These are phyloP conservation scores for Alloplasta piceator DNA, from an alignment of 2,888 invertebrate genomes.

Conservation along the genomic window DNA sequence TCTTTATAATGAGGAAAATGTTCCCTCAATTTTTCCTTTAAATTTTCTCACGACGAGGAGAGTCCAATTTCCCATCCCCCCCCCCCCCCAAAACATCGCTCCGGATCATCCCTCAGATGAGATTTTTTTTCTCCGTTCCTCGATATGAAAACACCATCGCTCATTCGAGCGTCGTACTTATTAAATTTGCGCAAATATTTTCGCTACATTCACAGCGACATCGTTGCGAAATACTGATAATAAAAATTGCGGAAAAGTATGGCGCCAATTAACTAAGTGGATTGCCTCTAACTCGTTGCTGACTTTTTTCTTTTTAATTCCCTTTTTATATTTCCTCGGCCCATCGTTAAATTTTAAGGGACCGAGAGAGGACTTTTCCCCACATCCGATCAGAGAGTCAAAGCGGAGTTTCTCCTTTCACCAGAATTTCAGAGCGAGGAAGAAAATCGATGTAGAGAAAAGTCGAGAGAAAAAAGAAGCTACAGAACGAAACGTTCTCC, in stretches of 20 bases:
- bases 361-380: slow-evolving; percentile 21
- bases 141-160: slow-evolving; percentile 28
- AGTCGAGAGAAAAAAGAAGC: neutral
- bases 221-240: slow-evolving; percentile 16
- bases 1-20: too few species aligned
- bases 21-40: too few species aligned
- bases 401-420: slow-evolving; percentile 18
- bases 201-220: neutral
- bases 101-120: slow-evolving; percentile 1
- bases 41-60: too few species aligned
- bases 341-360: slow-evolving; percentile 38
- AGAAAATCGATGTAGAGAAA: slow-evolving; percentile 17
- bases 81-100: neutral
- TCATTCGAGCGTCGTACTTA: neutral
- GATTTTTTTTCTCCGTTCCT: neutral
- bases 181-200: too few species aligned
- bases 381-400: neutral
- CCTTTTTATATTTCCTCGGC: slow-evolving; percentile 17
- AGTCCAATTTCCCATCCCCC: too few species aligned
- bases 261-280: slow-evolving; percentile 49
- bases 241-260: slow-evolving; percentile 17
- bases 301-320: slow-evolving; percentile 16
- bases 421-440: slow-evolving; percentile 20
- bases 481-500: slow-evolving; percentile 23
- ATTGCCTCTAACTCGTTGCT: slow-evolving; percentile 54